Evolutionary conservation across 2,888 invertebrate species (phyloP), one percentile per base, ranked within the genome.

Genomic region (Tolmerus cingulatus): DNA sequence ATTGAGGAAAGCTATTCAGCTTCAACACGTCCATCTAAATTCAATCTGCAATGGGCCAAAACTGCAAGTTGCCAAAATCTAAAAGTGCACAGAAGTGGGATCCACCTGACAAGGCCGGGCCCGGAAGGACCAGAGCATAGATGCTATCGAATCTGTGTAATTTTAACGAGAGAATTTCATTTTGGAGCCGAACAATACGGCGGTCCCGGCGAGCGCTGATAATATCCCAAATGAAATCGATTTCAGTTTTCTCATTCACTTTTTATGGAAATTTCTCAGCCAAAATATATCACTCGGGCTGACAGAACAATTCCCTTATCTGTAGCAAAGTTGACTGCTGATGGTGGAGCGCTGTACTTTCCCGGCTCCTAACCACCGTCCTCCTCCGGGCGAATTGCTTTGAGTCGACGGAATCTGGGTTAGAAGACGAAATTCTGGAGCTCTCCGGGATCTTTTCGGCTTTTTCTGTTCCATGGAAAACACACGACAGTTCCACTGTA

Each of bases 251-350:
- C 87, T 84, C 84, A 84, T 84, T 84, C 74, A 77, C 76, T 76
- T 84, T 87, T 87, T 93, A 93, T 93, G 93, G 93, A 93, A 94
- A 94, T 94, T 94, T 94, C 93, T 92, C 91, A 91, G 93, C 93
- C 93, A 93, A 94, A 94, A 94, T 94, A 94, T 94, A 94, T 94
- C 94, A 94, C 94, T 94, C 93, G 93, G 93, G 93, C 94, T 94
- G 94, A 94, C 94, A 94, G 94, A 94, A 94, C 94, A 94, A 94
- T 94, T 94, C 94, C 94, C 94, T 94, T 94, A 94, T 94, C 94
- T 94, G 90, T 91, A 90, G 90, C 91, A 91, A 92, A 88, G 91
- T 91, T 92, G 91, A 92, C 92, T 91, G 91, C 91, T 89, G 89
- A 89, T 89, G 88, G 88, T 88, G 88, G 88, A 87, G 84, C 66